phyloP scores from a whole-genome alignment of 2,797 vertebrate genomes.

The Typhlichthys eigenmanni region DNA sequence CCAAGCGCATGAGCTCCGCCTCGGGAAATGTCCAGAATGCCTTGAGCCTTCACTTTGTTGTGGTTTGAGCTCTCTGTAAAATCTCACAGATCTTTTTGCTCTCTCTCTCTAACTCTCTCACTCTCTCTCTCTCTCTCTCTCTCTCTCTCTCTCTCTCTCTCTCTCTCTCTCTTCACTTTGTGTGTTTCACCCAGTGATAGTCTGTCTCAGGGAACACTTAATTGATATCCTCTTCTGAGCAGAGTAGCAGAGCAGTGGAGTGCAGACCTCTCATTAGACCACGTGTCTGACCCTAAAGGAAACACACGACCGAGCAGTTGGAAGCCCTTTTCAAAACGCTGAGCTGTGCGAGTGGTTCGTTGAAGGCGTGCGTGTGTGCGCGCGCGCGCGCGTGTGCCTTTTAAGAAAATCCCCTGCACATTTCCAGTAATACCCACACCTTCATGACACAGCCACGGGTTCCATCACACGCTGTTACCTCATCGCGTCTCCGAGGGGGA shows the following conservation, averaged over 20 bases:
- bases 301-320: no score
- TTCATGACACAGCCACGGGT: constrained; percentile 66
- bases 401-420: constrained; percentile 51
- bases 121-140: constrained; percentile 28
- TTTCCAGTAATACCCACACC: constrained; percentile 69
- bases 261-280: constrained; percentile 29
- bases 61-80: constrained; percentile 70
- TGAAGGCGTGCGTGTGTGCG: constrained; percentile 11
- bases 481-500: constrained; percentile 51
- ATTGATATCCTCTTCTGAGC: constrained; percentile 60
- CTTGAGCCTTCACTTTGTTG: constrained; percentile 72
- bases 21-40: constrained; percentile 59
- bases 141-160: constrained; percentile 3
- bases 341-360: constrained; percentile 2
- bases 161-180: constrained; percentile 7
- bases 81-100: constrained; percentile 62
- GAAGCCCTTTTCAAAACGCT: background rate
- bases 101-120: constrained; percentile 4
- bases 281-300: constrained; percentile 3
- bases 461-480: constrained; percentile 63
- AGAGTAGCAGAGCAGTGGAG: constrained; percentile 21
- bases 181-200: constrained; percentile 33
- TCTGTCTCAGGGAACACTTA: constrained; percentile 53
- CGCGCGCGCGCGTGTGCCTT: constrained; percentile 5
- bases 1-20: constrained; percentile 52